Percentiles rank a stretch among this genome's conserved stretches.
These are phyloP conservation scores for Netelia fuscicornis DNA, from an alignment of 2,888 invertebrate genomes.

Conservation along the genomic window DNA sequence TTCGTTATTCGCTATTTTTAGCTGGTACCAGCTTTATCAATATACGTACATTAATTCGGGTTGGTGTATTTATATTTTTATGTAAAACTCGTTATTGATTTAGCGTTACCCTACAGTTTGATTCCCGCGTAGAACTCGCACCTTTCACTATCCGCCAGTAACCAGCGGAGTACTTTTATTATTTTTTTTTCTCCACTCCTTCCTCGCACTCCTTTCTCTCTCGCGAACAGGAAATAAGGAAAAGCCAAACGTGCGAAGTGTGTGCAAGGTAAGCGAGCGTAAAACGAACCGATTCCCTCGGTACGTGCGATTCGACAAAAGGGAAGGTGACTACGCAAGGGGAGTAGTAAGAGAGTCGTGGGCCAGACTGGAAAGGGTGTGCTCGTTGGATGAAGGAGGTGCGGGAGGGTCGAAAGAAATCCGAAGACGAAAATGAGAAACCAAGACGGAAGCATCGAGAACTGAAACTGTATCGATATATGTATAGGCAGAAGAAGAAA, in stretches of 20 bases:
- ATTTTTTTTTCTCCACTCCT: neutral
- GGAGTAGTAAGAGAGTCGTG: neutral
- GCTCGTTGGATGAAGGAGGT: slow-evolving; percentile 14
- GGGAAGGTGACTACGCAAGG: slow-evolving; percentile 10
- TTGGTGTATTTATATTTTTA: no score
- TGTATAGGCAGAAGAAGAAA: neutral
- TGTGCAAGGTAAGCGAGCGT: slow-evolving; percentile 36
- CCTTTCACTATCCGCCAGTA: neutral
- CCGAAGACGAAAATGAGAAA: neutral
- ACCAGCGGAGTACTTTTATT: neutral
- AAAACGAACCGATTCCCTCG: slow-evolving; percentile 49
- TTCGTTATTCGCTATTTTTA: no score
- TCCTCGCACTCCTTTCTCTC: slow-evolving; percentile 8
- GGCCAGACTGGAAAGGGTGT: slow-evolving; percentile 38
- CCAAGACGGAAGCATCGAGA: neutral
- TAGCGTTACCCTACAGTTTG: neutral
- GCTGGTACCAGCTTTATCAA: no score
- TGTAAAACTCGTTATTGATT: no score
- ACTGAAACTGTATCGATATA: neutral
- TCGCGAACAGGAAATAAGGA: slow-evolving; percentile 41
- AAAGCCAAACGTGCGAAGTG: slow-evolving; percentile 44
- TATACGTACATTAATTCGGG: no score
- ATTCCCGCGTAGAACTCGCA: neutral
- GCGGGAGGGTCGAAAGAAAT: slow-evolving; percentile 29
- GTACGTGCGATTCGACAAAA: slow-evolving; percentile 48